Conservation (phyloP, 2,888 invertebrate genomes). For the Scaptomyza parva region DNA sequence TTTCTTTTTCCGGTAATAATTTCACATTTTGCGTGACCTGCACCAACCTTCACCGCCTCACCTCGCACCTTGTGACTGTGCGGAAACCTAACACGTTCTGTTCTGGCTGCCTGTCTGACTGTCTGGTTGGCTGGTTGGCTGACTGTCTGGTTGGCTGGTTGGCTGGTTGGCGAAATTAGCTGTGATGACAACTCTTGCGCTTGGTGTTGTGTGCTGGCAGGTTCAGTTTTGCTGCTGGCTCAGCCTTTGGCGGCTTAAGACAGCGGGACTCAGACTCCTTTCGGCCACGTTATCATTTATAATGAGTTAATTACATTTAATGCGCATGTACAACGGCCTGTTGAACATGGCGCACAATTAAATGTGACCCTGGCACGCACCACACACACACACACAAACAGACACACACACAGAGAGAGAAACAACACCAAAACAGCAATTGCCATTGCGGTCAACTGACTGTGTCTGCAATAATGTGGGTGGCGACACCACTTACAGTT, state of each 20-base stretch:
- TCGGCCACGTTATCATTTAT: constrained; percentile 79
- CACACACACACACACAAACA: constrained; percentile 10
- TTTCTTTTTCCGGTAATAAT: constrained; percentile 68
- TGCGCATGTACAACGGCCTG: constrained; percentile 80
- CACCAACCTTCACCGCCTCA: background rate
- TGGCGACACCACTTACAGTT: constrained; percentile 1
- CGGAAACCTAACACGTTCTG: constrained; percentile 62
- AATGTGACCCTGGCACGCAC: constrained; percentile 73
- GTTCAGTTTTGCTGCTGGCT: constrained; percentile 30
- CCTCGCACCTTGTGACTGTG: constrained; percentile 35
- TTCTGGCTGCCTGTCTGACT: constrained; percentile 29
- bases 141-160: constrained; percentile 26
- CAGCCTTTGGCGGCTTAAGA: constrained; percentile 67
- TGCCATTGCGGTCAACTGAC: constrained; percentile 52
- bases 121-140: constrained; percentile 34
- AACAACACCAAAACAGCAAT: constrained; percentile 38
- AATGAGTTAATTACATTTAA: constrained; percentile 81
- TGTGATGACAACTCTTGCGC: constrained; percentile 59
- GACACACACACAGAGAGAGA: constrained; percentile 12
- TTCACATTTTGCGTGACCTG: constrained; percentile 71
- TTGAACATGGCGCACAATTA: constrained; percentile 77
- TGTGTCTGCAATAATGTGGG: constrained; percentile 28
- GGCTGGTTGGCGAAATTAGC: constrained; percentile 63
- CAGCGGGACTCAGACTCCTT: constrained; percentile 61
- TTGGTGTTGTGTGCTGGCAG: constrained; percentile 7